These are phyloP conservation scores for Sardinella longiceps DNA, from an alignment of 2,797 vertebrate species.

Conservation along the genomic window DNA sequence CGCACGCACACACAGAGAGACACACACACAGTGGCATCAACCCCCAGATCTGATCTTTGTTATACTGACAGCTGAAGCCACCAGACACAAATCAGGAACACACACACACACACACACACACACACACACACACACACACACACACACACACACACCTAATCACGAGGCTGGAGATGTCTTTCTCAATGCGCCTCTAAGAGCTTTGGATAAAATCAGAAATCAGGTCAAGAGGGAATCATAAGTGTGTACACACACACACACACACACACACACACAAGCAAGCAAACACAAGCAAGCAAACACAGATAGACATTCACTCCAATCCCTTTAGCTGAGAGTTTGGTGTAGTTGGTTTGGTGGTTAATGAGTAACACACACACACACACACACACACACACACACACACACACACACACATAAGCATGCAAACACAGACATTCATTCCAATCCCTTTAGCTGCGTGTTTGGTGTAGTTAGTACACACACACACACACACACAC, in stretches of 20 bases:
- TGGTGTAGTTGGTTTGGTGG: too few relatives aligned
- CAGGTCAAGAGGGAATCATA: not conserved
- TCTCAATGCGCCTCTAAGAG: not conserved
- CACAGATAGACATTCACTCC: not conserved
- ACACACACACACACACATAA: too few relatives aligned
- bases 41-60: too few relatives aligned
- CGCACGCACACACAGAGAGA: not conserved
- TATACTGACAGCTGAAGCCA: too few relatives aligned
- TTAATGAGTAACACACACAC: too few relatives aligned
- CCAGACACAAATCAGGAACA: not conserved
- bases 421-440: too few relatives aligned
- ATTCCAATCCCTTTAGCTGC: too few relatives aligned
- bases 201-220: not conserved
- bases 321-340: too few relatives aligned
- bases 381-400: too few relatives aligned
- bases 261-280: not conserved
- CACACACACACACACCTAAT: not conserved
- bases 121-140: not conserved
- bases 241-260: not conserved
- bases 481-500: constrained; percentile 3
- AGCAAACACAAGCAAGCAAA: not conserved
- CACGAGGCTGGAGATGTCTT: too few relatives aligned
- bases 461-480: too few relatives aligned
- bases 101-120: not conserved
- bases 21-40: not conserved